Base-by-base conservation (phyloP, 64 coral and sea anemone species). In the Montipora foliosa region DNA sequence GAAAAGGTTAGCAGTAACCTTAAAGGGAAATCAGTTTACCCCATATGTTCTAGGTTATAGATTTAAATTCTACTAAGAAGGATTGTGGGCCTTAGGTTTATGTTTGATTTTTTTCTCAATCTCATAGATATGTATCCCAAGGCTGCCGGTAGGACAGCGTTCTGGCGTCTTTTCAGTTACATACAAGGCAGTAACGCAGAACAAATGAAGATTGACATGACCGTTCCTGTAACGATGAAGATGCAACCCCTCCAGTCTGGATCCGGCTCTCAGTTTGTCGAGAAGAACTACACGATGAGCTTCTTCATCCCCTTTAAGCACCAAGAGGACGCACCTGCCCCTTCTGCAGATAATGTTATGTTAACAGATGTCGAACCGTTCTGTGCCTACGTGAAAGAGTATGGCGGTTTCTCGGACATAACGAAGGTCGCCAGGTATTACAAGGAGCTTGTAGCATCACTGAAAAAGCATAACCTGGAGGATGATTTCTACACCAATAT, bases 241-340 rank as follows among this genome's bases (percentile, higher is more conserved):
- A 93, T 98, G 62, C 90, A 98, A 10, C 80, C 91, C 19, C 20
- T 8, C 8, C 62, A 71, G 44, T 1, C 82, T n/a, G 86, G 59
- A 3, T 89, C 92, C 13, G 88, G 87, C 9, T 78, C 94, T 11
- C 29, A 37, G 29, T 98, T 93, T 58, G 87, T 67, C 51, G 87
- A 93, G n/a, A 69, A 66, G 3, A 93, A 95, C 76, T 95, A 91
- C 77, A 98, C 94, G 8, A 79, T 91, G 66, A 95, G 90, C 70
- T 98, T 95, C 70, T 98, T 98, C 14, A 86, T 95, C 20, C 90
- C 96, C 8, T 98, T 87, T 80, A 75, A 93, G 7, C 59, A 90
- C 14, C 96, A 98, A 85, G 48, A 12, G 3, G 74, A 93, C 17
- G 90, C 16, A 90, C 93, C 59, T 8, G 80, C 80, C 3, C 90